phyloP scores from a whole-genome alignment of 1,140 invertebrate genomes.

The Chlorops oryzae region DNA sequence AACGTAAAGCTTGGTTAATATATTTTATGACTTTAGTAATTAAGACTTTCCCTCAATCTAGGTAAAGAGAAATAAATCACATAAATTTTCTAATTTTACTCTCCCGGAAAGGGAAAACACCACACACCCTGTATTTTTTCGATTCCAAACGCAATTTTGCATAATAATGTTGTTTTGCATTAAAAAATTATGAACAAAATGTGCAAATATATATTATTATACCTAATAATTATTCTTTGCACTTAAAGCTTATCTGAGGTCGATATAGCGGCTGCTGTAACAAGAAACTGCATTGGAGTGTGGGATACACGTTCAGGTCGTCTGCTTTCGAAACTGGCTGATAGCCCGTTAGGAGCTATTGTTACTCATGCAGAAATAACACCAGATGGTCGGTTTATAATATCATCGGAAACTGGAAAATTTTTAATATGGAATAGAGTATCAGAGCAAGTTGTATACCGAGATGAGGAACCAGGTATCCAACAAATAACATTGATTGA shows the following conservation, averaged over 20 bases:
- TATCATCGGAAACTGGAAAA: constrained; percentile 89
- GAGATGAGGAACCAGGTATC: constrained; percentile 78
- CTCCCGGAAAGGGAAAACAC: too few relatives aligned
- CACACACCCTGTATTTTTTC: too few relatives aligned
- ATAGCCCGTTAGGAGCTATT: constrained; percentile 88
- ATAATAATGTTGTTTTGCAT: too few relatives aligned
- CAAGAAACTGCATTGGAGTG: constrained; percentile 87
- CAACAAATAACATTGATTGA: constrained; percentile 81
- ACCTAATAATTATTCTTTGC: constrained; percentile 13
- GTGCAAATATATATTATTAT: too few relatives aligned
- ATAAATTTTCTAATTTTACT: too few relatives aligned
- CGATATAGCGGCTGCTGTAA: constrained; percentile 78
- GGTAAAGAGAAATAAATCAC: not conserved
- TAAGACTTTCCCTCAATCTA: too few relatives aligned
- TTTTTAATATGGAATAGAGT: constrained; percentile 87
- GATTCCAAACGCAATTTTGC: too few relatives aligned
- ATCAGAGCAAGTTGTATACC: constrained; percentile 74
- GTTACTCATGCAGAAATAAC: constrained; percentile 89
- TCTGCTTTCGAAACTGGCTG: constrained; percentile 77
- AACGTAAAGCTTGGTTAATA: too few relatives aligned
- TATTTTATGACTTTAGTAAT: too few relatives aligned
- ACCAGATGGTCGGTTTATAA: constrained; percentile 72
- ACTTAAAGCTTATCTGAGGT: constrained; percentile 62
- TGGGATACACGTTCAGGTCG: constrained; percentile 88
- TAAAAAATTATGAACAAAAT: too few relatives aligned